These are phyloP conservation scores for Piscicola geometra DNA, from an alignment of 2,888 invertebrate genomes.

Conservation along the genomic window DNA sequence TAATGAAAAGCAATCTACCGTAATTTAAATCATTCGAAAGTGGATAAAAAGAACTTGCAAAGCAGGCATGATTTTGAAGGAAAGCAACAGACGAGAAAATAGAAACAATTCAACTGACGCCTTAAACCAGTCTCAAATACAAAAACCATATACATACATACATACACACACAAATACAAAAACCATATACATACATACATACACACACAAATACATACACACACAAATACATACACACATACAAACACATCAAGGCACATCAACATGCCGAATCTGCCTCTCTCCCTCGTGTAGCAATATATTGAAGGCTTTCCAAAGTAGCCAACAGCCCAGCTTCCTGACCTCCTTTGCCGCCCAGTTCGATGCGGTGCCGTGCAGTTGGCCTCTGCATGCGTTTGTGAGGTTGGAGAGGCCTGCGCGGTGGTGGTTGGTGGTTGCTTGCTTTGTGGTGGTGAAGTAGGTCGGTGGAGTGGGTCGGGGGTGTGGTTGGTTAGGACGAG, in stretches of 20 bases:
- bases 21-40: too few species aligned
- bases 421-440: neutral
- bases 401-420: conserved; percentile 64
- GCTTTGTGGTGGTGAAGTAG: neutral
- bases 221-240: neutral
- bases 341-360: conserved; percentile 71
- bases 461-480: too few species aligned
- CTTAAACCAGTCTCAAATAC: too few species aligned
- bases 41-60: too few species aligned
- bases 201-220: neutral
- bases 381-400: conserved; percentile 73
- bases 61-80: too few species aligned
- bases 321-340: conserved; percentile 70
- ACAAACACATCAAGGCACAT: conserved; percentile 18
- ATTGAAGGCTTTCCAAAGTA: conserved; percentile 74
- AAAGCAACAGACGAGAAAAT: neutral
- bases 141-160: neutral
- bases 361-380: conserved; percentile 73
- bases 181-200: too few species aligned
- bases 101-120: too few species aligned
- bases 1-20: neutral
- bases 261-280: conserved; percentile 70
- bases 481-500: too few species aligned
- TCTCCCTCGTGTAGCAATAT: conserved; percentile 84
- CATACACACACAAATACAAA: neutral